Evolutionary conservation across 2,113 vertebrate genomes (phyloP), one percentile per base, ranked within the genome.

Genomic region (Uria aalge): DNA sequence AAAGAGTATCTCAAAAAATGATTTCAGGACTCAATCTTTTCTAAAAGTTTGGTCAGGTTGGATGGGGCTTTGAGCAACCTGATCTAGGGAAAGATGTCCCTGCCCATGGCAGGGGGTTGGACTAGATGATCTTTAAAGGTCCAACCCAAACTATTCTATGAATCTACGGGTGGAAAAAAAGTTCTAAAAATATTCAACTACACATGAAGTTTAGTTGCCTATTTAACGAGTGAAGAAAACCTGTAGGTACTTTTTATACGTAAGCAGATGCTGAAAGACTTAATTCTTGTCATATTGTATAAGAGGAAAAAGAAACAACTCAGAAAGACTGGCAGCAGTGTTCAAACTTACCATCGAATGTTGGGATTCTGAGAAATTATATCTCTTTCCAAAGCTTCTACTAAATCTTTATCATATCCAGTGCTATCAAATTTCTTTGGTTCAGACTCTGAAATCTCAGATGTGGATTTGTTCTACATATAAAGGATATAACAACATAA

Each of bases 321-420:
- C 68, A 24, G 73, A 69, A 79, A 63, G 29, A 76, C 12, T 29
- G 22, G 47, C 40, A 94, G 67, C 40, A 84, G 29, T 30, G 56
- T 48, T 88, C 57, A 67, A 55, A 98, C 98, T 88, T 95, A 99
- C 99, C 99, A 99, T 97, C 99, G 99, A 66, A 99, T 97, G 77
- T 99, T 99, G 74, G 99, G 99, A 96, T 99, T 99, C 97, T 99
- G 99, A 90, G 99, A 99, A 97, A 99, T 99, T 17, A 99, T 99
- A 95, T 99, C 99, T 98, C 99, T 98, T 97, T 99, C 99, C 98
- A 99, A 98, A 87, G 99, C 98, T 93, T 99, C 99, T 91, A 99
- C 99, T 36, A 99, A 98, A 93, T 99, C 99, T 97, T 99, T 99
- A 97, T 99, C 99, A 78, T 99, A 99, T 85, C 99, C 99, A 45